These are phyloP conservation scores for Notodonta dromedarius DNA, from an alignment of 2,888 invertebrate genomes.

Conservation along the genomic window DNA sequence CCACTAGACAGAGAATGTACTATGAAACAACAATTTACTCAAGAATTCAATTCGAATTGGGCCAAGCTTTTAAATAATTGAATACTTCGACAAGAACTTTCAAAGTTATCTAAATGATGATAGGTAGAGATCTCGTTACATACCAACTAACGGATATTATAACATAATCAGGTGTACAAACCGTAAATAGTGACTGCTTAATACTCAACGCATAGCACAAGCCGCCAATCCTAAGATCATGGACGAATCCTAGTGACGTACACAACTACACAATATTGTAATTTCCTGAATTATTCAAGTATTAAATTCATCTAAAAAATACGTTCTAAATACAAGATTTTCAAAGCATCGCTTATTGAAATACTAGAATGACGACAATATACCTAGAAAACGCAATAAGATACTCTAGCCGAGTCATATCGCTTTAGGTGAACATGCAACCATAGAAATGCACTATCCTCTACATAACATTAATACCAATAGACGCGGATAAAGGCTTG, in stretches of 20 bases:
- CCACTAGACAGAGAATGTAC: neutral
- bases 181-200: neutral
- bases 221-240: neutral
- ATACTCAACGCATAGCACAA: neutral
- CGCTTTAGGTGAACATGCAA: conserved; percentile 29
- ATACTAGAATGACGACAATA: neutral
- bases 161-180: neutral
- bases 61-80: neutral
- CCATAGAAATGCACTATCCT: conserved; percentile 49
- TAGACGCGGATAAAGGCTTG: conserved; percentile 9
- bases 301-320: too few relatives aligned
- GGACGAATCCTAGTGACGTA: neutral
- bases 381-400: conserved; percentile 30
- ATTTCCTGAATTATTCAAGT: neutral
- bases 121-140: too few relatives aligned
- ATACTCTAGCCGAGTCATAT: conserved; percentile 32
- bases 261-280: neutral
- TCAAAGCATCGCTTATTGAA: neutral
- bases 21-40: neutral
- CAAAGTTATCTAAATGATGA: neutral
- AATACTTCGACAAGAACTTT: neutral
- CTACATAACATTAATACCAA: conserved; percentile 15
- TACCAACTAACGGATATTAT: neutral
- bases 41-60: neutral
- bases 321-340: too few relatives aligned